Base-by-base conservation (phyloP, 2,888 invertebrate species). In the Cephonodes hylas region DNA sequence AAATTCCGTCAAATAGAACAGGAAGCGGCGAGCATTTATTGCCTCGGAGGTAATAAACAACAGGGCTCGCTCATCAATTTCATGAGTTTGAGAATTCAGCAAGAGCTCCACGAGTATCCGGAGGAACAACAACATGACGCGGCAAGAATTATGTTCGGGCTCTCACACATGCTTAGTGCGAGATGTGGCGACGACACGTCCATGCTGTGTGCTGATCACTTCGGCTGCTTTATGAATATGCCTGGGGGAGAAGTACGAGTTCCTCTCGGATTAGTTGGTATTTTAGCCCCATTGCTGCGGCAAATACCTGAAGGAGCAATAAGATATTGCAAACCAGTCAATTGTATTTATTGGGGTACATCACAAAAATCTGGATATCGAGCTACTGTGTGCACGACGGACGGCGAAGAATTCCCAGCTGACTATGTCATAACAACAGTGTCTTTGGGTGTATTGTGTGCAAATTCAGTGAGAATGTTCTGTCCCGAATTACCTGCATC, bases 351-450 rank as follows among this genome's bases (percentile, higher is more conserved):
- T 67, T 96, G 96, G 96, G 94, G 94, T 20, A 92, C 94, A 0
- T 91, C 93, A 4, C 93, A 91, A 67, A 93, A 86, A 66, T 64
- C 78, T 56, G 91, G 91, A 2, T 81, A 80, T 61, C 81, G 91
- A 60, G 91, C 95, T 7, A 82, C 93, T 1, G 95, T 96, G 0
- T 93, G 93, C 61, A 95, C 95, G 58, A 86, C 93, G 60, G 96
- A 96, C 75, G 96, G 96, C 0, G 94, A 95, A 27, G 94, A 95
- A 72, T 95, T 93, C 75, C 93, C 93, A 0, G 96, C 96, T 0
- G 96, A 97, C 84, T 96, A 97, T 74, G 96, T 97, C 2, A 94
- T 97, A 45, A 89, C 96, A 42, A 96, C 97, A 0, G 93, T 96
- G 5, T 95, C 97, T 0, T 89, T 97, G 7, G 97, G 97, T 1